Evolutionary conservation across 2,797 vertebrate genomes (phyloP), one percentile per base, ranked within the genome.

Genomic region (Podarcis lilfordi): DNA sequence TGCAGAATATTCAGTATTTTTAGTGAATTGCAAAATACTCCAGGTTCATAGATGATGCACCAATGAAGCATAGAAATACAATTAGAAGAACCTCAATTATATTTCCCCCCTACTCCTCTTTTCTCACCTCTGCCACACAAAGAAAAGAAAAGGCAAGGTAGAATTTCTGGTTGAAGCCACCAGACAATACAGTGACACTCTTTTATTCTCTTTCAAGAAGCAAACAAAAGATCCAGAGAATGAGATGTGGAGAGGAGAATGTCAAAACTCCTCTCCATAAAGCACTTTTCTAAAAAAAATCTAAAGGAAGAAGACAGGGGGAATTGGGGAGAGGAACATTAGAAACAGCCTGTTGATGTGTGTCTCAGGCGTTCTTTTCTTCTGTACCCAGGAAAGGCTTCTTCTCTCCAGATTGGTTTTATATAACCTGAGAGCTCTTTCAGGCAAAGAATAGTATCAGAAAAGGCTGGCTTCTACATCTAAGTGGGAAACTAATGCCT

Each of bases 261-360:
- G 79, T 29, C 59, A 43, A 77, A 88, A 69, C 13, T 83, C n/a
- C 64, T 64, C 25, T 86, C 90, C 78, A 77, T 0, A 93, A 93
- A 85, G 55, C 2, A 19, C 69, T 69, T 84, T 85, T 69, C 15
- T 55, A 50, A 50, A 13, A 50, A 91, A 86, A 40, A 11, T 86
- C 35, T 89, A 77, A 61, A 32, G 64, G 17, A 85, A 80, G 64
- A 89, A 88, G n/a, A 88, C 76, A 35, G 8, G 35, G 19, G 43
- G n/a, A 87, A 50, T 3, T 29, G 37, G 55, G 19, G 74, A 13
- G 25, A 66, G 43, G 4, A 15, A 35, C n/a, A 25, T 19, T 72
- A 32, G 72, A 45, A 77, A 71, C 21, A 85, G 88, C 35, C 69
- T 61, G 88, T 76, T 59, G 76, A 76, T 86, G 74, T 8, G 35